Conservation (phyloP, 2,113 vertebrate species). For the Eolophus roseicapilla region DNA sequence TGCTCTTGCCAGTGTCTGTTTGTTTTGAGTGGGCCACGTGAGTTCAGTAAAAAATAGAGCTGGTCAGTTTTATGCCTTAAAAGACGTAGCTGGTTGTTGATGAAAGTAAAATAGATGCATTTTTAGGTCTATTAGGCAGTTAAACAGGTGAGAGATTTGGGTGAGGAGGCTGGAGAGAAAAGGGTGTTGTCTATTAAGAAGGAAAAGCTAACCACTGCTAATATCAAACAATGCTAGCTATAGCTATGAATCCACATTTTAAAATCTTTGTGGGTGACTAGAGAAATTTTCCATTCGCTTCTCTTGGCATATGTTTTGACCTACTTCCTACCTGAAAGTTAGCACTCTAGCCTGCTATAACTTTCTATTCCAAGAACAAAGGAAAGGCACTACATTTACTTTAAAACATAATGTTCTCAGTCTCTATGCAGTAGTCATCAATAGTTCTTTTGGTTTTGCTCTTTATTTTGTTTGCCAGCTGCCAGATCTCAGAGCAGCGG, state of each 20-base stretch:
- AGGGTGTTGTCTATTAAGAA: slow-evolving; percentile 20
- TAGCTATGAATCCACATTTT: slow-evolving; percentile 10
- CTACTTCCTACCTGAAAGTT: slow-evolving; percentile 1
- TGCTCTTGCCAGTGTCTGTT: slow-evolving; percentile 64
- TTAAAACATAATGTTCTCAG: neutral
- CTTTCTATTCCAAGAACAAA: neutral
- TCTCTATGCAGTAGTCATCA: neutral
- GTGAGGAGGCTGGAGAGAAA: slow-evolving; percentile 5
- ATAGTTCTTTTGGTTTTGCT: neutral
- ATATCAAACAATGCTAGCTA: neutral
- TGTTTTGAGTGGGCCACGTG: slow-evolving; percentile 41
- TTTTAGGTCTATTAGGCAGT: slow-evolving; percentile 10
- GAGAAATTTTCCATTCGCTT: neutral
- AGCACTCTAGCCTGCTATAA: neutral
- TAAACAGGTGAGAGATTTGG: slow-evolving; percentile 25
- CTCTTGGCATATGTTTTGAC: neutral
- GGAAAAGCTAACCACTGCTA: slow-evolving; percentile 14
- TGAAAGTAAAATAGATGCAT: slow-evolving; percentile 10
- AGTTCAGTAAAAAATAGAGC: slow-evolving; percentile 49
- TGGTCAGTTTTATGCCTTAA: slow-evolving; percentile 41
- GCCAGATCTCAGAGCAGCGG: neutral
- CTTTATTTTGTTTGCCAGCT: neutral
- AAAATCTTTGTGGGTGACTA: neutral
- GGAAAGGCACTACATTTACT: neutral
- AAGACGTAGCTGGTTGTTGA: neutral